These are phyloP conservation scores for Lepidothrix coronata DNA, from an alignment of 2,113 vertebrate genomes.

Conservation along the genomic window DNA sequence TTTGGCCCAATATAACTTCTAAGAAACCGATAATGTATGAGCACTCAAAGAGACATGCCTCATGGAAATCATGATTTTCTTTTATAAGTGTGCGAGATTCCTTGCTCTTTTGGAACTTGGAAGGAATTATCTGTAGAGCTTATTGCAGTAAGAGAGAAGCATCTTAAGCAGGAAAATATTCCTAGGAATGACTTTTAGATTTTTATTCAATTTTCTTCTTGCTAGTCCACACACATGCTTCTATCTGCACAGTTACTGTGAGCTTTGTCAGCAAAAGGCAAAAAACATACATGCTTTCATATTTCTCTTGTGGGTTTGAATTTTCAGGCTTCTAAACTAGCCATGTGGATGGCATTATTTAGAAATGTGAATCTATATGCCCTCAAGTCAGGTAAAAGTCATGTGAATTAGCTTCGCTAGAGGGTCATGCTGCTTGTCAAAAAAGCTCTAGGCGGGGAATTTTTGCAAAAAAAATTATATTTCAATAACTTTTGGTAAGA, in stretches of 20 bases:
- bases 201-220: neutral
- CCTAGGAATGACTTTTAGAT: neutral
- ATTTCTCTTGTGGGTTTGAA: neutral
- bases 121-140: neutral
- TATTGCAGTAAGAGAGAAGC: neutral
- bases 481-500: neutral
- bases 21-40: neutral
- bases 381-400: neutral
- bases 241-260: neutral
- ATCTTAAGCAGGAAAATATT: neutral
- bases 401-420: neutral
- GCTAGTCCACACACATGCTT: neutral
- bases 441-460: neutral
- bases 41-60: neutral
- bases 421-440: neutral
- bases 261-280: neutral
- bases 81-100: neutral
- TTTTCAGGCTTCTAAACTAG: neutral
- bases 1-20: slow-evolving; percentile 22
- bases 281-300: neutral
- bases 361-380: neutral
- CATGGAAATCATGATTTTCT: neutral
- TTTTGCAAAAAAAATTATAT: neutral
- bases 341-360: neutral
- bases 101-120: neutral